Percentiles rank a stretch among this genome's conserved stretches.
Evolutionary conservation across 1,140 invertebrate genomes (phyloP).

Genomic region (Euwallacea similis): DNA sequence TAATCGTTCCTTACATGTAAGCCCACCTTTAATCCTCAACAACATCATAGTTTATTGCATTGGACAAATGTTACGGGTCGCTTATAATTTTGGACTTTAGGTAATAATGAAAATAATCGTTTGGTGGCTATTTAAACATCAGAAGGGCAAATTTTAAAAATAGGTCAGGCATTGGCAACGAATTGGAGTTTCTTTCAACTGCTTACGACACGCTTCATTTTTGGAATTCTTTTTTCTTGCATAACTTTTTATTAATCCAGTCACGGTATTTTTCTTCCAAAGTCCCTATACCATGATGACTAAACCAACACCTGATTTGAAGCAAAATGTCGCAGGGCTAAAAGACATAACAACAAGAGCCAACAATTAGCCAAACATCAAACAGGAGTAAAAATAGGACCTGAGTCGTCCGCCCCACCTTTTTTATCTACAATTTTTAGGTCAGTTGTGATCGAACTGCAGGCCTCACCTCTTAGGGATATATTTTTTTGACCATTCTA

Average conservation of each 20-base stretch:
- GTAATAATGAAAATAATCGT: too few relatives aligned
- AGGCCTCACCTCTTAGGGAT: conserved; percentile 34
- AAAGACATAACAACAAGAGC: not conserved
- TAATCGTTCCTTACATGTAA: too few relatives aligned
- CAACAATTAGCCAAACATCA: conserved; percentile 17
- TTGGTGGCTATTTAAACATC: too few relatives aligned
- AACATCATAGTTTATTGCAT: too few relatives aligned
- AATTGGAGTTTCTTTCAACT: too few relatives aligned
- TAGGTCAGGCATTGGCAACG: too few relatives aligned
- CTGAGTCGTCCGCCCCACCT: conserved; percentile 34
- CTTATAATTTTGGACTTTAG: too few relatives aligned
- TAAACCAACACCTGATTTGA: not conserved
- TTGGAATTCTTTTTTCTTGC: too few relatives aligned
- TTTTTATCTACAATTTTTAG: conserved; percentile 27
- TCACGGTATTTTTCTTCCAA: not conserved
- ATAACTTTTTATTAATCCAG: not conserved
- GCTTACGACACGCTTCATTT: too few relatives aligned
- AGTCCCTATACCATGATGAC: not conserved
- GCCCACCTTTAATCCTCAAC: too few relatives aligned
- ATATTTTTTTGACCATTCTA: conserved; percentile 17
- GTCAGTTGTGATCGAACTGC: conserved; percentile 37
- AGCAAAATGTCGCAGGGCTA: conserved; percentile 11
- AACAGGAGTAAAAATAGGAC: conserved; percentile 30
- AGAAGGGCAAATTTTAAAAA: too few relatives aligned
- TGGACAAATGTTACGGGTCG: too few relatives aligned